Base-by-base conservation (phyloP, 2,113 vertebrate species). In the Melanocharis versteri region DNA sequence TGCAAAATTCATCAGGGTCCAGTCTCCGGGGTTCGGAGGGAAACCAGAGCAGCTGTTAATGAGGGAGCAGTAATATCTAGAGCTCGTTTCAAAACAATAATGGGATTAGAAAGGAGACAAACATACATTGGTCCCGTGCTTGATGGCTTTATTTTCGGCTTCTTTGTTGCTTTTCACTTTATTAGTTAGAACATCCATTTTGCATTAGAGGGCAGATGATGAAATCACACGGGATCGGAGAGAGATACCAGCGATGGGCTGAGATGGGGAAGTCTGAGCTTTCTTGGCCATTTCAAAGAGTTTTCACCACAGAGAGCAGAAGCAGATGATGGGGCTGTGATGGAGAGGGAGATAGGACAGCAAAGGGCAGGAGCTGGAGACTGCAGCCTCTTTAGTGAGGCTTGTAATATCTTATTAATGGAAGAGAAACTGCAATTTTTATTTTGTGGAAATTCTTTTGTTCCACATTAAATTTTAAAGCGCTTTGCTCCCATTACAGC, bases 401-500 rank as follows among this genome's bases (percentile, higher is more conserved):
- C 85, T 76, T 39, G 50, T 89, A 64, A 93, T 94, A 62, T 13
- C 90, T 91, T 94, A 86, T 93, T 97, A 94, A 97, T 87, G 91
- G 91, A 64, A 89, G 91, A 97, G 91, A 86, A 93, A 83, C 56
- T 31, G 73, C 54, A 66, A 64, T 89, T 95, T 94, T 94, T 94
- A 91, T 96, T 96, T 92, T 87, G 73, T 95, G 73, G 86, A 92
- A 83, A 91, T 87, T 95, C 72, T 95, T 92, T 90, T 90, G 89
- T 92, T 95, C 88, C 80, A 48, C 92, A 89, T 96, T 37, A 96
- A 94, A 95, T 92, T 96, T 97, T 91, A 94, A 97, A 96, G 82
- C 1, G 5, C 75, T 86, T 92, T 75, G 54, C 77, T 95, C 79
- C 76, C 79, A 8, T 94, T 95, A n/a, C 75, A 91, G 71, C 73